These are phyloP conservation scores for Onychomys torridus DNA, from an alignment of 2,797 vertebrate genomes.

Conservation along the genomic window DNA sequence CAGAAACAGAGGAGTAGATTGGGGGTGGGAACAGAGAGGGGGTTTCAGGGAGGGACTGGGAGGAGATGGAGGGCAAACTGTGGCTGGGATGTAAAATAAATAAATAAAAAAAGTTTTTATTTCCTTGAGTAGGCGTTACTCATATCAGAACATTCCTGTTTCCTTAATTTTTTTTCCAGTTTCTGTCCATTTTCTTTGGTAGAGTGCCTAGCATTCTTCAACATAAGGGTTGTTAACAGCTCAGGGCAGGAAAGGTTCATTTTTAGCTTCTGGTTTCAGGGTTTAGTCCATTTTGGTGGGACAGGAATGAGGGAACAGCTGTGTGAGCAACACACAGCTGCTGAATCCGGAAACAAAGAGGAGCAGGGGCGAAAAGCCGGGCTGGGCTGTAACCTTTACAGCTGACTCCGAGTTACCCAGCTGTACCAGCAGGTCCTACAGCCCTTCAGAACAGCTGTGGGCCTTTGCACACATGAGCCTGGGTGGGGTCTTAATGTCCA, in stretches of 20 bases:
- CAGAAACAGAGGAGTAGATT: neutral
- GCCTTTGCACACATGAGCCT: neutral
- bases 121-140: constrained; percentile 11
- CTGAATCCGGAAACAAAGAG: neutral
- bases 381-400: neutral
- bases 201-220: neutral
- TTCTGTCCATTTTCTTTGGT: constrained; percentile 39
- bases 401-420: neutral
- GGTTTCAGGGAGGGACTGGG: neutral
- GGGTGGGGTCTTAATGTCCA: neutral
- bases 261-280: neutral
- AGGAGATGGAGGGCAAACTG: neutral
- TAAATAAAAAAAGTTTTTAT: neutral
- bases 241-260: neutral
- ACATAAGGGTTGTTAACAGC: neutral
- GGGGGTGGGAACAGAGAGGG: neutral
- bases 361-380: neutral
- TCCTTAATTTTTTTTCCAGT: neutral
- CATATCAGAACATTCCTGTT: neutral
- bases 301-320: neutral
- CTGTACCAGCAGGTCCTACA: neutral
- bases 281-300: neutral
- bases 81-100: neutral
- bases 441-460: neutral
- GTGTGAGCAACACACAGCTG: neutral